Percentiles rank a stretch among this genome's conserved stretches.
phyloP scores from a whole-genome alignment of 2,113 vertebrate genomes.

The Oostethus manadensis region DNA sequence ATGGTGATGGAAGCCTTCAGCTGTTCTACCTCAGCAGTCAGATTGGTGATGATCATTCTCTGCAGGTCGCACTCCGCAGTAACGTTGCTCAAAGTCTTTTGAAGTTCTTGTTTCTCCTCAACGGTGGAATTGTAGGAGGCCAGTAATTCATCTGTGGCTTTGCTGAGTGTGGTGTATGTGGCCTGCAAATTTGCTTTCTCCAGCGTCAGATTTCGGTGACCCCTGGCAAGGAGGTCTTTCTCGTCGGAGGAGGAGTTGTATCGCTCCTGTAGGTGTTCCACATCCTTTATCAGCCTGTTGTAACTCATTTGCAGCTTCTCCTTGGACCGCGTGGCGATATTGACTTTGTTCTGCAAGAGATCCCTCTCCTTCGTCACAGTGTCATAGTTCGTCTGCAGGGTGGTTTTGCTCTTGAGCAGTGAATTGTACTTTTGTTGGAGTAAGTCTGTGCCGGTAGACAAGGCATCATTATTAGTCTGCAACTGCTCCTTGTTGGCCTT shows the following conservation, averaged over 20 bases:
- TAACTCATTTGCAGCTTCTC: conserved; percentile 37
- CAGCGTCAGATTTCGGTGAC: conserved; percentile 30
- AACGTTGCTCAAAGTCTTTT: conserved; percentile 5
- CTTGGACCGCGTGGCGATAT: conserved; percentile 33
- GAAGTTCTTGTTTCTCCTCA: conserved; percentile 23
- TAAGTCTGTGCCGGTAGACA: conserved; percentile 1
- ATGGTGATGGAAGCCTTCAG: neutral
- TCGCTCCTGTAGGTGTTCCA: conserved; percentile 36
- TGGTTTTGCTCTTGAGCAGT: conserved; percentile 6
- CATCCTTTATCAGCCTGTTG: conserved; percentile 20
- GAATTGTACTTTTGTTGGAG: conserved; percentile 8
- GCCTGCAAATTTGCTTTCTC: conserved; percentile 16
- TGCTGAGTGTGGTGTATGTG: neutral
- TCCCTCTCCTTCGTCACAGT: conserved; percentile 28
- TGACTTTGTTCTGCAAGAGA: conserved; percentile 46
- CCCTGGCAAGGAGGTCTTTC: conserved; percentile 32
- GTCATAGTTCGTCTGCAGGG: conserved; percentile 5
- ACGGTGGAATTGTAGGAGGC: neutral
- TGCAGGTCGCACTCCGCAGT: conserved; percentile 26
- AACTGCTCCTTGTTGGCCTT: conserved; percentile 6
- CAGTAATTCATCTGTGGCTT: conserved; percentile 12
- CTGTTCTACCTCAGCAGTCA: conserved; percentile 36
- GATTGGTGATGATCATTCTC: conserved; percentile 13
- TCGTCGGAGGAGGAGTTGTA: conserved; percentile 27
- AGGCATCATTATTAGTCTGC: neutral